Evolutionary conservation across 2,113 vertebrate species (phyloP).

Genomic region (Ivindomyrus marchei): DNA sequence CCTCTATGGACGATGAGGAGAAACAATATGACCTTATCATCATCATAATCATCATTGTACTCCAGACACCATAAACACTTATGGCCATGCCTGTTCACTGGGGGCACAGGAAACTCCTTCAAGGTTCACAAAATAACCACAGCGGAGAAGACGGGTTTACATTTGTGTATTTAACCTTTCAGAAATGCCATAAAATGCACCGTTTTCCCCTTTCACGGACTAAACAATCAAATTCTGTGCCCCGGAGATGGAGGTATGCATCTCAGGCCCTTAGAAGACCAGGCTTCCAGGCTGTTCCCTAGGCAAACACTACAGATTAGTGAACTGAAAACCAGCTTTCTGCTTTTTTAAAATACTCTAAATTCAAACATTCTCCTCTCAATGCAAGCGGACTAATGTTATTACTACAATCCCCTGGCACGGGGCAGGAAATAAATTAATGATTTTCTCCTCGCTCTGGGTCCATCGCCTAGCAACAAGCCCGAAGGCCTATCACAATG

Average conservation of each 20-base stretch:
- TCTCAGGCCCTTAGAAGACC: conserved; percentile 60
- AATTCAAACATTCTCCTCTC: conserved; percentile 53
- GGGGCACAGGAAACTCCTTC: neutral
- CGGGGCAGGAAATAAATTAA: conserved; percentile 46
- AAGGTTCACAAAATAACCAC: neutral
- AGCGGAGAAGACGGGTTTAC: conserved; percentile 36
- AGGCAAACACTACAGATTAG: conserved; percentile 56
- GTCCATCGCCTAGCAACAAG: conserved; percentile 69
- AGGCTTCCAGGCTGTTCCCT: conserved; percentile 65
- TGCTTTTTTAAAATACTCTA: conserved; percentile 55
- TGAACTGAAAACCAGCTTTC: conserved; percentile 33
- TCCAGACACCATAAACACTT: neutral
- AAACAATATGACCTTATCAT: neutral
- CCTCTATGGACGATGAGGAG: neutral
- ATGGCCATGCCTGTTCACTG: neutral
- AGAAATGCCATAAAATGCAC: conserved; percentile 28
- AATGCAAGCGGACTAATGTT: conserved; percentile 57
- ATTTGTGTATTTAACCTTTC: conserved; percentile 47
- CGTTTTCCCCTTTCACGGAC: neutral
- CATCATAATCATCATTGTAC: neutral
- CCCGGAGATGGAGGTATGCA: conserved; percentile 52
- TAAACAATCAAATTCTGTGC: conserved; percentile 51
- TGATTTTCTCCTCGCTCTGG: conserved; percentile 41
- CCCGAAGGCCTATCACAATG: conserved; percentile 71
- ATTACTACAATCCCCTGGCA: conserved; percentile 60